Conservation (phyloP, 37 sponge, comb jelly and placozoan species). For the Spongilla lacustris region DNA sequence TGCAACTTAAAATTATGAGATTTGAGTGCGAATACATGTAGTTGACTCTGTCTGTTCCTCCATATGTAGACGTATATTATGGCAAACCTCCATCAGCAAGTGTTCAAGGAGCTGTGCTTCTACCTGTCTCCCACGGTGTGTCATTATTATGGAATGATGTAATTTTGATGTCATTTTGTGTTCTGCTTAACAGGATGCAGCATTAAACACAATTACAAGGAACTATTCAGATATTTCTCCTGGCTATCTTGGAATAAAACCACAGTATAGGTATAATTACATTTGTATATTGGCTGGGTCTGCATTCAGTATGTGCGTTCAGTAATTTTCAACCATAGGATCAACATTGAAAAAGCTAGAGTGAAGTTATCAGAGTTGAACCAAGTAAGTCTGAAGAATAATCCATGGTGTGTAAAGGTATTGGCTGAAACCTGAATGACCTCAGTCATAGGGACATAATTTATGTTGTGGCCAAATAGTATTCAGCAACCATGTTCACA, state of each 20-base stretch:
- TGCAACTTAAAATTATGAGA: too few species aligned
- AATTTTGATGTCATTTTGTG: background rate
- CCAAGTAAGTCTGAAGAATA: slow-evolving; percentile 6
- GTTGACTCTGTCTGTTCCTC: background rate
- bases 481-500: too few species aligned
- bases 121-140: slow-evolving; percentile 52
- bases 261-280: slow-evolving; percentile 53
- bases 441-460: too few species aligned
- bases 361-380: slow-evolving; percentile 51
- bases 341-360: slow-evolving; percentile 46
- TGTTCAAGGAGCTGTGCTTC: slow-evolving; percentile 74
- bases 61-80: slow-evolving; percentile 75
- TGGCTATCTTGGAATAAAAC: slow-evolving; percentile 69
- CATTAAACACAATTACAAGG: slow-evolving; percentile 84
- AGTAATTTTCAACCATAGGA: slow-evolving; percentile 22
- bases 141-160: background rate
- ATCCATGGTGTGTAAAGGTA: background rate
- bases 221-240: slow-evolving; percentile 72
- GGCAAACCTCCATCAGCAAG: slow-evolving; percentile 48
- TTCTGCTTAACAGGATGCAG: slow-evolving; percentile 69
- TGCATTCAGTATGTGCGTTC: background rate
- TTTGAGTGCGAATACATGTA: too few species aligned
- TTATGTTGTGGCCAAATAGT: too few species aligned
- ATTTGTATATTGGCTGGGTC: background rate
- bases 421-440: too few species aligned